Evolutionary conservation across 2,888 invertebrate species (phyloP), one percentile per base, ranked within the genome.

Genomic region (Nyleta sp.): DNA sequence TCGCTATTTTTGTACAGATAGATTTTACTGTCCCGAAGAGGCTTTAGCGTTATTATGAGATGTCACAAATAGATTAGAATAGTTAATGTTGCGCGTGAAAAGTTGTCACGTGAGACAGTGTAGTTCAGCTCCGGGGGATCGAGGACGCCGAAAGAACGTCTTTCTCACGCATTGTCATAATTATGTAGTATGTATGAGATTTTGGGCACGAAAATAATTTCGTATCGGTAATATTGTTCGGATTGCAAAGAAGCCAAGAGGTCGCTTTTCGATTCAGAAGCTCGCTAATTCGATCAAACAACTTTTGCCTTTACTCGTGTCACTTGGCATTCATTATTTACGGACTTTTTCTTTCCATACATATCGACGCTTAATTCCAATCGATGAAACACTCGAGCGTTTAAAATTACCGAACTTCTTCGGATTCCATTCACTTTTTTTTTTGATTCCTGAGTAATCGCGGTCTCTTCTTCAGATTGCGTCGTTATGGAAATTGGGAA

Each of bases 61-160:
- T 60, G 60, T 60, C 46, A 60, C 35, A 60, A 15, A 60, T 60
- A 60, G 60, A 60, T 60, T 60, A 60, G 60, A 46, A 46, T 60
- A 48, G 22, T 60, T 35, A 60, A 46, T 60, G 35, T 53, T 60
- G 60, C 60, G 8, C 33, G 46, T 6, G 11, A 60, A 60, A 60
- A 22, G n/a, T 46, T 33, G 35, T 60, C 46, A 35, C 33, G 46
- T 60, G 31, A 42, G 28, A 46, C 44, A 44, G 13, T 44, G 31
- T 52, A 31, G 50, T 17, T 33, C 50, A 31, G 33, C 50, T 15
- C 11, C 18, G 50, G 50, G 17, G 42, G 44, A 59, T 59, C 44
- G 6, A 59, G 44, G 59, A 59, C 59, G 59, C 13, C 44, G 44
- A 31, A 42, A 24, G 48, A 28, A 13, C 15, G 8, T 24, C 31